Evolutionary conservation across 1,140 invertebrate species (phyloP).

Genomic region (Yoshiicerus persimilis): DNA sequence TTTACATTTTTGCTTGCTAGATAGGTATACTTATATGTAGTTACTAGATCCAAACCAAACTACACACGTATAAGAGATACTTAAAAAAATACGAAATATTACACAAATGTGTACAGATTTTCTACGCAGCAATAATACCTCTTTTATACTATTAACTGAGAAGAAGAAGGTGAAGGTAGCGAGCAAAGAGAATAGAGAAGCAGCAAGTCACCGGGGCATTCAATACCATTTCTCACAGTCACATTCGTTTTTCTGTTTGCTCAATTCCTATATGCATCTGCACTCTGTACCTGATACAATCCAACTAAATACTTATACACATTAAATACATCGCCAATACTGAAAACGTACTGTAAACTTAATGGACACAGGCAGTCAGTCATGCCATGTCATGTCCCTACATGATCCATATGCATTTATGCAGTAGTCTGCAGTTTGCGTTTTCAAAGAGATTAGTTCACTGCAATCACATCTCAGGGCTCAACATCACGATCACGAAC

Average conservation of each 20-base stretch:
- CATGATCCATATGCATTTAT: background rate
- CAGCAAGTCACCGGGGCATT: background rate
- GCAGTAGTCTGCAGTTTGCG: background rate
- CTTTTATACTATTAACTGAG: too few species aligned
- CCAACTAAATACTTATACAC: background rate
- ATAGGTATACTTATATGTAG: too few species aligned
- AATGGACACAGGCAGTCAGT: background rate
- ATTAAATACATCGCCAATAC: background rate
- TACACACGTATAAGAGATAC: too few species aligned
- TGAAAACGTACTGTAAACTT: background rate
- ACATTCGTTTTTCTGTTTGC: background rate
- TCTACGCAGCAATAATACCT: too few species aligned
- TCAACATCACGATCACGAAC: constrained; percentile 16
- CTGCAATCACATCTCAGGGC: background rate
- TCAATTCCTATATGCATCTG: background rate
- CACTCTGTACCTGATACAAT: background rate
- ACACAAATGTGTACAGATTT: too few species aligned
- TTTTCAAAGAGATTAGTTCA: background rate
- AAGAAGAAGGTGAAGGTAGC: background rate
- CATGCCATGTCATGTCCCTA: background rate
- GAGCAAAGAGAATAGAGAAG: background rate
- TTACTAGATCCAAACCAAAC: too few species aligned
- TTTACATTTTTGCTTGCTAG: too few species aligned
- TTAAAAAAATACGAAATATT: too few species aligned
- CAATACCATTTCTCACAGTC: background rate